These are phyloP conservation scores for Arvicanthis niloticus DNA, from an alignment of 2,113 vertebrate genomes.

Conservation along the genomic window DNA sequence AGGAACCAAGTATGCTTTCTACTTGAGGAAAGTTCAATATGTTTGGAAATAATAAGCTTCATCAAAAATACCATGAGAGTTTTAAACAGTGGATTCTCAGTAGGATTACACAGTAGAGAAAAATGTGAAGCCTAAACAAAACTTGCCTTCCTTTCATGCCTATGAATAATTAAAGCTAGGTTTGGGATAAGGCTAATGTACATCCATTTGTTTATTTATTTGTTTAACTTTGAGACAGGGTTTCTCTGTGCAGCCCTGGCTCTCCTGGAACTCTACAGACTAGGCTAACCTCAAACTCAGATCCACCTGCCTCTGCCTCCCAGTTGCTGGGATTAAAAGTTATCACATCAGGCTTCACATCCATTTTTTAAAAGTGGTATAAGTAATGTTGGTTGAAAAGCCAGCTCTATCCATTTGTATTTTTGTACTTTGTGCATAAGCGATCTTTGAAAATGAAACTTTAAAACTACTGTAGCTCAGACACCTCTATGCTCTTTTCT, in stretches of 20 bases:
- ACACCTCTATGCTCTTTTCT: neutral
- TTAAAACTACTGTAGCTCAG: neutral
- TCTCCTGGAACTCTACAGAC: neutral
- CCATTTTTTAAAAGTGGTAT: neutral
- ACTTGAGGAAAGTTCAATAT: neutral
- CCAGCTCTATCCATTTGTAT: neutral
- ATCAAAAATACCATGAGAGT: neutral
- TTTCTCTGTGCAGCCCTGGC: neutral
- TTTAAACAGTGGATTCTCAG: neutral
- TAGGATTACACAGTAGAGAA: neutral
- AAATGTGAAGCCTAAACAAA: neutral
- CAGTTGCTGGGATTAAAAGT: neutral
- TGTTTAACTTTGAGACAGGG: neutral
- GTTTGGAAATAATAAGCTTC: neutral
- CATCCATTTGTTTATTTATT: neutral
- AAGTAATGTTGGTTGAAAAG: neutral
- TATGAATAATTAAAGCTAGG: neutral
- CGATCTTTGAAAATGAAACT: neutral
- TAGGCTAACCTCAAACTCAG: neutral
- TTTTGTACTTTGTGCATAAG: neutral
- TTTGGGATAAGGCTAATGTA: neutral
- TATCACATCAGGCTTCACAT: neutral
- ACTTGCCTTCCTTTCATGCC: neutral
- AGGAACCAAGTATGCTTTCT: neutral
- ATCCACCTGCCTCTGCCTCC: neutral